Percentiles rank a stretch among this genome's conserved stretches.
These are phyloP conservation scores for Campoletis sonorensis DNA, from an alignment of 1,140 invertebrate species.

Conservation along the genomic window DNA sequence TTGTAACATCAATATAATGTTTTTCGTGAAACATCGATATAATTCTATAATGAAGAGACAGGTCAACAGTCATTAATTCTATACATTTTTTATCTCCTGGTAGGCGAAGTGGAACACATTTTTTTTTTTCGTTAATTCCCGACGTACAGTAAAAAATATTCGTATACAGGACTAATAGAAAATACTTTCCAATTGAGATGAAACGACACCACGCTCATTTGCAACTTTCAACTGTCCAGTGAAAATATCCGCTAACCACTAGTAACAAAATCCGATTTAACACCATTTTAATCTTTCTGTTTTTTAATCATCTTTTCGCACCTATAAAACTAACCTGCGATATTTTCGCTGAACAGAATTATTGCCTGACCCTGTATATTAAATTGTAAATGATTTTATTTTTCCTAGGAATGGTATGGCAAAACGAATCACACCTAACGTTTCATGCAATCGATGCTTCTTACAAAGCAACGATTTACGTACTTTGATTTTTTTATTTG, in stretches of 20 bases:
- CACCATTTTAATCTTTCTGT: no score
- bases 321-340: no score
- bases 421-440: conserved; percentile 18
- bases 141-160: conserved; percentile 31
- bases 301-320: no score
- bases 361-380: no score
- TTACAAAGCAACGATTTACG: neutral
- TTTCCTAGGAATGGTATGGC: conserved; percentile 23
- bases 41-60: neutral
- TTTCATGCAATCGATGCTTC: neutral
- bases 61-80: neutral
- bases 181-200: conserved; percentile 17
- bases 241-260: no score
- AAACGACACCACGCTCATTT: neutral
- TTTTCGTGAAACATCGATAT: no score
- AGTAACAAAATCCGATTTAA: no score
- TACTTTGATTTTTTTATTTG: neutral
- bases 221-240: conserved; percentile 12
- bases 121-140: conserved; percentile 7
- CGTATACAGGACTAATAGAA: conserved; percentile 24
- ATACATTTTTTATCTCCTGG: neutral
- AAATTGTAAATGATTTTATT: neutral
- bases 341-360: no score
- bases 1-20: neutral
- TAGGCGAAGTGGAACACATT: neutral